Base-by-base conservation (phyloP, 2,797 vertebrate species). In the Calcarius lapponicus region DNA sequence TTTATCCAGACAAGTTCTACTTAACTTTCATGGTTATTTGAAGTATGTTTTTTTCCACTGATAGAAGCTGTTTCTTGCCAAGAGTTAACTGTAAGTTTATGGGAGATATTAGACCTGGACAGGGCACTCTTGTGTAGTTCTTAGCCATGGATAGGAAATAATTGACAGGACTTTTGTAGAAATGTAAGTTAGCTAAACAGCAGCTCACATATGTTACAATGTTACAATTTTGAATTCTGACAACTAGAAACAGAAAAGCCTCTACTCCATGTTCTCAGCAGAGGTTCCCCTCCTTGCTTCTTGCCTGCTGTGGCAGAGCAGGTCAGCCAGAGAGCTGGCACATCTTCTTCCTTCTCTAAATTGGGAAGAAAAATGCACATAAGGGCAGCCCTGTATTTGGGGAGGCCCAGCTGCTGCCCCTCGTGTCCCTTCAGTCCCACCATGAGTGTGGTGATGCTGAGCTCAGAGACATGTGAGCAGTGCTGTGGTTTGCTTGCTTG, bases 371-470 rank as follows among this genome's bases (percentile, higher is more conserved):
- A 54, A 80, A 6, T 38, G 19, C 2, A 0, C 31, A 14, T 14
- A 11, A 47, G 22, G 32, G 47, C 34, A 47, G 54, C 1, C 1
- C 6, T 28, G 15, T 31, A 15, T 60, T 54, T 42, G 10, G 31
- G 43, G 43, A 60, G 26, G 18, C 11, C 12, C 0, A 5, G 31
- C 28, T 11, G 18, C 75, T 57, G 29, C 8, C 32, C 26, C 32
- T 61, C 0, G 7, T 26, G 22, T 62, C 29, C 56, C 28, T 56
- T 81, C 21, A 18, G 53, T 72, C 31, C 62, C 31, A 18, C 15
- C 1, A 2, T 22, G 42, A 40, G 45, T 7, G 38, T 0, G 0
- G 53, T 4, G n/a, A 16, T 16, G 65, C 43, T 1, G 8, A 58
- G 45, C 57, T 42, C 7, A 9, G 47, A n/a, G 69, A 17, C 0